Evolutionary conservation across 2,888 invertebrate genomes (phyloP), one percentile per base, ranked within the genome.

Genomic region (Limnephilus lunatus): DNA sequence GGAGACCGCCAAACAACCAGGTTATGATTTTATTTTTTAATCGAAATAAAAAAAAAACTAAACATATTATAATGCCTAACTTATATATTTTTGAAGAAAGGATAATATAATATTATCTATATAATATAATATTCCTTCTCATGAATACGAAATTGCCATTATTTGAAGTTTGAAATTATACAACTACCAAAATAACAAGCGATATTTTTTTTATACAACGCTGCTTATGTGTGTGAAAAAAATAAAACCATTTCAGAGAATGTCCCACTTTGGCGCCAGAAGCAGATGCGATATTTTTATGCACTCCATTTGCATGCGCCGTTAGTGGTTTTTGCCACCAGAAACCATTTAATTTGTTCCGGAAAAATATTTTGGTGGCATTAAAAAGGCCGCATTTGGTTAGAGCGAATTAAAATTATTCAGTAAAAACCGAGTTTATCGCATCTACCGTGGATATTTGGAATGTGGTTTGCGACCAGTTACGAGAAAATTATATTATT

Each of bases 231-330:
- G 85, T 85, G 85, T n/a, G 85, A 85, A 89, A 80, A n/a, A 87
- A 87, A 31, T 86, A 15, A 44, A 89, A 80, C 35, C 80, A 68
- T n/a, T 89, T n/a, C n/a, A 14, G 32, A 35, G 68, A 80, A 81
- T 35, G 35, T 32, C 80, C 80, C 80, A 68, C 88, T 89, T 80
- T 89, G 88, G 88, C 80, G 88, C 88, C 88, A 80, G 88, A 80
- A 35, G 88, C 88, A 89, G 88, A 89, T 80, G 88, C 81, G 80
- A 89, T 80, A 89, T 89, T 89, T 89, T 89, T 89, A 80, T 32
- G 80, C 80, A 80, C 88, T 35, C 39, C 88, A 89, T 89, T 89
- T 89, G 88, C 88, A 81, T 89, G 68, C 80, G 68, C 88, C 88
- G 81, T 89, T 89, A 35, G 80, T n/a, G 80, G 81, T 89, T 86